Evolutionary conservation across 2,888 invertebrate genomes (phyloP), one percentile per base, ranked within the genome.

Genomic region (Andrena haemorrhoa): DNA sequence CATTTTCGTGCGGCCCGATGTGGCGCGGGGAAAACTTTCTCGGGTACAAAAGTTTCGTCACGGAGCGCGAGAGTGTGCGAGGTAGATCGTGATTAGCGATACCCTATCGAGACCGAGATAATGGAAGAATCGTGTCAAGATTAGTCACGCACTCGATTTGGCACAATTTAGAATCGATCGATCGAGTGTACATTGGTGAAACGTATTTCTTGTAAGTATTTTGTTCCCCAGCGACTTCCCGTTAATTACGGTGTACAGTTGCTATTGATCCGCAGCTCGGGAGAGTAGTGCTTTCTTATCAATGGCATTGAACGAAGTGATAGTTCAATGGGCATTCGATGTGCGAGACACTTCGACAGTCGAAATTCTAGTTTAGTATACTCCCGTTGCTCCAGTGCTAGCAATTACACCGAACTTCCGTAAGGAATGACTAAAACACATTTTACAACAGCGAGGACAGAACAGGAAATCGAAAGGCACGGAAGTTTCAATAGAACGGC

Each of bases 51-150:
- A 2, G 26, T 66, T 29, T 29, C 61, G 29, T 31, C 58, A 26
- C 26, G 2, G 66, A 35, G 61, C 29, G 29, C 41, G 8, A n/a
- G 29, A 12, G 16, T 20, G 26, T 69, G 16, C 58, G 53, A 31
- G 20, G 8, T 58, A 33, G 58, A 70, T 53, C 23, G n/a, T 49
- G 60, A 64, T 68, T 69, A 35, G 23, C 68, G 84, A 86, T 86
- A 86, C 49, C 63, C n/a, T 74, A 84, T 82, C 82, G 51, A 69
- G 66, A 29, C 35, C 7, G 33, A 74, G 77, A 84, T 84, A 87
- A 86, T 87, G 82, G 77, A 79, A 79, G 16, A 87, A 56, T 68
- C 78, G 78, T 86, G 87, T 85, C 72, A 70, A 85, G 80, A 87
- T 74, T 61, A 65, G 74, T 58, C 64, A 20, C 49, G 51, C 47